Conservation (phyloP, 2,888 invertebrate species). For the Lapara coniferarum region DNA sequence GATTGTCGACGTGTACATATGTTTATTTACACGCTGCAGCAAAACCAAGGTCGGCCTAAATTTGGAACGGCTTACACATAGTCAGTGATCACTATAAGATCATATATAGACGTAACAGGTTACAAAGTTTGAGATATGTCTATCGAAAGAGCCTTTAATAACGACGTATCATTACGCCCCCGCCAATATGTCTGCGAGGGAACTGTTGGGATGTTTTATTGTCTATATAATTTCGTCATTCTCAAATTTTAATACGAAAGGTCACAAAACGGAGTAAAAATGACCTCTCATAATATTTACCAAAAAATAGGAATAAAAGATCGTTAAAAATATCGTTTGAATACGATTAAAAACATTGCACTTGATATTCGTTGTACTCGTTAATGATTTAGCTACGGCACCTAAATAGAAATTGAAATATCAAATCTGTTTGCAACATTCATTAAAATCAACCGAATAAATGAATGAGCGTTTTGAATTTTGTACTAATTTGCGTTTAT, state of each 20-base stretch:
- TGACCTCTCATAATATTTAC: no score
- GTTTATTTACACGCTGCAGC: slow-evolving; percentile 45
- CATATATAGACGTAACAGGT: slow-evolving; percentile 2
- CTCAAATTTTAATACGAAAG: background rate
- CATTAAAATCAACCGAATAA: no score
- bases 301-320: no score
- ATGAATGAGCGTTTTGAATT: no score
- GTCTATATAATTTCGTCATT: background rate
- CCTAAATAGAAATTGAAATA: no score
- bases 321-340: no score
- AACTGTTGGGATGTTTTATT: slow-evolving; percentile 2
- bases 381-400: no score
- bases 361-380: no score
- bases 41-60: slow-evolving; percentile 49
- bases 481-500: no score
- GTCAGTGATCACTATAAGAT: slow-evolving; percentile 1
- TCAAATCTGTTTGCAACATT: no score
- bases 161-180: background rate
- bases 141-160: background rate
- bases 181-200: background rate
- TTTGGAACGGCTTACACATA: slow-evolving; percentile 29
- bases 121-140: background rate
- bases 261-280: background rate
- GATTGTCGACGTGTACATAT: background rate
- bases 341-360: no score